Evolutionary conservation across 2,113 vertebrate species (phyloP).

Genomic region (Neomonachus schauinslandi): DNA sequence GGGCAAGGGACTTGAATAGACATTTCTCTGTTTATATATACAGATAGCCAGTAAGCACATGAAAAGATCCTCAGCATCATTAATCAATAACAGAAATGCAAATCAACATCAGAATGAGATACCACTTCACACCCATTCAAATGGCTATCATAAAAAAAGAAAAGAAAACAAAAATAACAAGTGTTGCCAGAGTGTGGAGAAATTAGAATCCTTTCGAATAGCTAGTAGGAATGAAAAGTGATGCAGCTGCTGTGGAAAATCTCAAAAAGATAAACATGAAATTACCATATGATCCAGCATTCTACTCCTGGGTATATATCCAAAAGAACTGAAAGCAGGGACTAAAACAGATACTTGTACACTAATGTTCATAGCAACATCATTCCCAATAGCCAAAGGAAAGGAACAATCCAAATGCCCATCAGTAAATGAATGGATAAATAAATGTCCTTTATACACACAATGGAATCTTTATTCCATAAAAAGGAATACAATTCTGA

Average conservation of each 20-base stretch:
- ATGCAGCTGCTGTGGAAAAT: background rate
- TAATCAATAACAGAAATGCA: background rate
- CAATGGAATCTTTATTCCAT: background rate
- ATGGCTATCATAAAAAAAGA: background rate
- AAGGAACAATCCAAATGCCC: background rate
- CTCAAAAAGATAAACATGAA: background rate
- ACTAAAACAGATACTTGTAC: background rate
- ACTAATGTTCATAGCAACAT: background rate
- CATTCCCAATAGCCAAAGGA: background rate
- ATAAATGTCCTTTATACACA: background rate
- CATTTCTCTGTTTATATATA: background rate
- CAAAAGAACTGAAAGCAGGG: background rate
- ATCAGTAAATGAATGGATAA: background rate
- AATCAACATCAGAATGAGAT: constrained; percentile 14
- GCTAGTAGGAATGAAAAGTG: background rate
- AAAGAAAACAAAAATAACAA: background rate
- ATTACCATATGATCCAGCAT: background rate
- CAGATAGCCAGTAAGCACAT: background rate
- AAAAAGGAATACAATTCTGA: constrained; percentile 40
- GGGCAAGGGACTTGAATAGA: background rate
- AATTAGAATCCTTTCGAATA: background rate
- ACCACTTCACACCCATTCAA: background rate
- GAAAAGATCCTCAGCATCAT: background rate
- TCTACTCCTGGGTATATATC: background rate
- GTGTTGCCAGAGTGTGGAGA: background rate